Evolutionary conservation across 2,113 vertebrate species (phyloP), one percentile per base, ranked within the genome.

Genomic region (Sigmodon hispidus): DNA sequence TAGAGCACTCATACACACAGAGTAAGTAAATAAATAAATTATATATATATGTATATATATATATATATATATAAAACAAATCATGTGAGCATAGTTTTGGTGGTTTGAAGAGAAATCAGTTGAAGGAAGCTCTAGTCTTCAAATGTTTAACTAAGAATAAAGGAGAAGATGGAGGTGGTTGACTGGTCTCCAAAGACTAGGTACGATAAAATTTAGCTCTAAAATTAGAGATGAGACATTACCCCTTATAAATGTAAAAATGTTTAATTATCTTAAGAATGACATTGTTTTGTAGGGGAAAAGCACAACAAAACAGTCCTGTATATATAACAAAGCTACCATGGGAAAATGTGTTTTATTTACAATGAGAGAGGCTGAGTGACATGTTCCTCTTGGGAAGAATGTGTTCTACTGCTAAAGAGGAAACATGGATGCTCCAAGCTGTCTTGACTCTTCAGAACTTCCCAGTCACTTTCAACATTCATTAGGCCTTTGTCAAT

Each of bases 241-340:
- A 81, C 2, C 65, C 84, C 15, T 92, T 26, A 85, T 17, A 90
- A 93, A 52, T 76, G 31, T 4, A 79, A 21, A 91, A 65, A 2
- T 89, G 31, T 89, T 86, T 79, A 90, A 73, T 90, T 92, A 94
- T 63, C 10, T 70, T 87, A 94, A 94, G 43, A 80, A 16, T 59
- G 16, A 93, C 89, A 80, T 17, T 84, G 19, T 3, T 95, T 93
- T 88, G 75, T 3, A 22, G 4, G 10, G 13, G 22, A 13, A 36
- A 76, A 81, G 1, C 45, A 72, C 15, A 11, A 77, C 29, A 94
- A 93, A 95, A 83, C 43, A 86, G 93, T 79, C 24, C 13, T 83
- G 59, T 52, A 59, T 59, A 16, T 55, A n/a, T 17, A 93, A 75
- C 36, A 83, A 3, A 87, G 40, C 1, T 72, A 77, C 43, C 80